phyloP scores from a whole-genome alignment of 2,113 vertebrate species.

The Aegithalos caudatus region DNA sequence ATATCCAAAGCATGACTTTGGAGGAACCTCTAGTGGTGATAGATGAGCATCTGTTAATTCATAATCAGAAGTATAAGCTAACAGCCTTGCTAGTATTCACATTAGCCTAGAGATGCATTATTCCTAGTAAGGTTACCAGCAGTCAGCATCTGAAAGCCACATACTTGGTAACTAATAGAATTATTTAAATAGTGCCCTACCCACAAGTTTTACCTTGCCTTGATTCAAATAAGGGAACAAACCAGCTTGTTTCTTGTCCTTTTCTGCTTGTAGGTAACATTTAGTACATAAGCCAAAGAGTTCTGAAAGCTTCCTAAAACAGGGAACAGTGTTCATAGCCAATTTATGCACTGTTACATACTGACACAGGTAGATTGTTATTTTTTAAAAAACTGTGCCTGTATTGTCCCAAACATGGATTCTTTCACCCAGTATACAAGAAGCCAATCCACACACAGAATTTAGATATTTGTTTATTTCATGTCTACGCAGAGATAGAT shows the following conservation, averaged over 20 bases:
- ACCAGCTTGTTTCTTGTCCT: not conserved
- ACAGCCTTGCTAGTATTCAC: not conserved
- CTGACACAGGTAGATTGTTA: not conserved
- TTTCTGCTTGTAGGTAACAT: not conserved
- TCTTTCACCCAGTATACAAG: not conserved
- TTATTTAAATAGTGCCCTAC: not conserved
- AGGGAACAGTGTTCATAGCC: not conserved
- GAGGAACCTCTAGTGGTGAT: constrained; percentile 44
- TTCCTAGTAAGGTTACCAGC: not conserved
- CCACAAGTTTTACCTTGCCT: not conserved
- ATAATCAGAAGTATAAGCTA: not conserved
- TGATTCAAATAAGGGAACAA: not conserved
- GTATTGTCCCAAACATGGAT: not conserved
- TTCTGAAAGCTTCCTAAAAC: not conserved
- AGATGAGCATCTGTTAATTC: not conserved
- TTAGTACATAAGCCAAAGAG: not conserved
- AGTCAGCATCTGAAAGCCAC: not conserved
- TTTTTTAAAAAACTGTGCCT: not conserved
- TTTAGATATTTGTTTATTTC: not conserved
- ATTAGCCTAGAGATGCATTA: not conserved
- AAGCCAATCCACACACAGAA: not conserved
- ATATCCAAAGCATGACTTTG: not conserved
- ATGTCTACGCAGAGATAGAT: not conserved
- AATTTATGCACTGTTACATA: not conserved
- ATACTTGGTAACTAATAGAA: not conserved